phyloP scores from a whole-genome alignment of 1,140 invertebrate species.

The Condylostylus longicornis region DNA sequence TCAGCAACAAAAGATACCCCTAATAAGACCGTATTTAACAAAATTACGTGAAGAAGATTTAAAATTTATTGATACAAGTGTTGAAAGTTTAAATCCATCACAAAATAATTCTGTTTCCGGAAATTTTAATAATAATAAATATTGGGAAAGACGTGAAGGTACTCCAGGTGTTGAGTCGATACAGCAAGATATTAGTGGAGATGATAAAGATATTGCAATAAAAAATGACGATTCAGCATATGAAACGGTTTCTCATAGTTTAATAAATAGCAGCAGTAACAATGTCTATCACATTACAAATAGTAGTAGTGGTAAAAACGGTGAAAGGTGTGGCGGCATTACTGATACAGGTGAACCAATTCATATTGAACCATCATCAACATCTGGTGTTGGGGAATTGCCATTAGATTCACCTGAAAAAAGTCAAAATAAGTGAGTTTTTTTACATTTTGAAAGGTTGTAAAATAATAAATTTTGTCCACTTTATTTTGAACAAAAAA shows the following conservation, averaged over 20 bases:
- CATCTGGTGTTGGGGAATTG: constrained; percentile 7
- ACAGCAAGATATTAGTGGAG: background rate
- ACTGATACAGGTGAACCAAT: too few relatives aligned
- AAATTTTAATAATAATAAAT: background rate
- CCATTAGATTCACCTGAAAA: too few relatives aligned
- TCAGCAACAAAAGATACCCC: background rate
- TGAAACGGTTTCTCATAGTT: background rate
- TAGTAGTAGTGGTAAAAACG: background rate
- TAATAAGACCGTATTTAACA: background rate
- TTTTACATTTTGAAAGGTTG: too few relatives aligned
- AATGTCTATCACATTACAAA: constrained; percentile 6
- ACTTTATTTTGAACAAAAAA: too few relatives aligned
- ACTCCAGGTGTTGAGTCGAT: background rate
- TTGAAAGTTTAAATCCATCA: constrained; percentile 5
- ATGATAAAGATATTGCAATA: background rate
- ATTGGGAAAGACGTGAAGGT: background rate
- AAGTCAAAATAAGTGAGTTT: too few relatives aligned
- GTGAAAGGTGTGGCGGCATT: too few relatives aligned
- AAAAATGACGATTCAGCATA: background rate
- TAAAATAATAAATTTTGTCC: too few relatives aligned
- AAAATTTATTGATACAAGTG: constrained; percentile 11
- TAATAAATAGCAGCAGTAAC: background rate
- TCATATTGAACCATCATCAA: constrained; percentile 7
- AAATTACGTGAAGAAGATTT: constrained; percentile 3
- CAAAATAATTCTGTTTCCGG: background rate